Evolutionary conservation across 2,113 vertebrate genomes (phyloP).

Genomic region (Tachysurus fulvidraco): DNA sequence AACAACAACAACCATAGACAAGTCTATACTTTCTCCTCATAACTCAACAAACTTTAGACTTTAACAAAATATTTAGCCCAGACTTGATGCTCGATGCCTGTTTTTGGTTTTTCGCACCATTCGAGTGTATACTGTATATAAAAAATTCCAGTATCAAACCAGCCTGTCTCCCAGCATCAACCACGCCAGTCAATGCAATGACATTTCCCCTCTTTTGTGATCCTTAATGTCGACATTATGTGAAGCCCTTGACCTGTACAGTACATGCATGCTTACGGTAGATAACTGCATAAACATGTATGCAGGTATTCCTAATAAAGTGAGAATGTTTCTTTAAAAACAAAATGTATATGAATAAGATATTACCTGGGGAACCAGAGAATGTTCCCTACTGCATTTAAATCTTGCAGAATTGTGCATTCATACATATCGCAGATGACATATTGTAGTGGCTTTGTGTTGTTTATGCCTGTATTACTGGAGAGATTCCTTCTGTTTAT

Average conservation of each 20-base stretch:
- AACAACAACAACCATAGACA: no score
- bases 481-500: slow-evolving; percentile 37
- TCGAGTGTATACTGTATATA: neutral
- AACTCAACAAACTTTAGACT: neutral
- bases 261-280: neutral
- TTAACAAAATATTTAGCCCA: neutral
- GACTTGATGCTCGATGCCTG: neutral
- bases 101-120: no score
- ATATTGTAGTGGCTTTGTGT: slow-evolving; percentile 30
- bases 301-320: neutral
- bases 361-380: neutral
- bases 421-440: slow-evolving; percentile 11
- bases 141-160: neutral
- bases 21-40: neutral
- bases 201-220: neutral
- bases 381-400: neutral
- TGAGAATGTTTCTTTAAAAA: neutral
- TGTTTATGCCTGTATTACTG: slow-evolving; percentile 27
- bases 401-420: neutral
- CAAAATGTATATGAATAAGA: neutral
- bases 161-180: neutral
- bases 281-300: neutral
- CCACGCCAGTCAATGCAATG: neutral
- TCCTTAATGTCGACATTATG: neutral
- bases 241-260: neutral